phyloP scores from a whole-genome alignment of 2,888 invertebrate species.

The Macropis europaea region DNA sequence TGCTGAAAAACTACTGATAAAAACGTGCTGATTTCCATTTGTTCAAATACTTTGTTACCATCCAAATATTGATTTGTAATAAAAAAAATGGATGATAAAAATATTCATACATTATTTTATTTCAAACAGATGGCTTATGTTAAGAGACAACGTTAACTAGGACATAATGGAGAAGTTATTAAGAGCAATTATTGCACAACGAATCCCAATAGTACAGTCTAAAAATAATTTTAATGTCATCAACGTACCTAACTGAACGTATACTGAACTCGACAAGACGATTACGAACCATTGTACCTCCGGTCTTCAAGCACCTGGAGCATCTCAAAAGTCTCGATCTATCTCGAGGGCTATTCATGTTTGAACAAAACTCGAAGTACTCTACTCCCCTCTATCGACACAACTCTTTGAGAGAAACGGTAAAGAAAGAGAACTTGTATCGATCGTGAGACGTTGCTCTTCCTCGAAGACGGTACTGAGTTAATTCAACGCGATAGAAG shows the following conservation, averaged over 20 bases:
- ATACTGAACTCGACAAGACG: not conserved
- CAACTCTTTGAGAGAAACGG: slow-evolving; percentile 7
- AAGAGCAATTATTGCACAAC: too few species aligned
- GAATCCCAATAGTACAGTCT: too few species aligned
- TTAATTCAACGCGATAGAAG: slow-evolving; percentile 28
- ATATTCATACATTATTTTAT: too few species aligned
- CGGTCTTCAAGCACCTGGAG: not conserved
- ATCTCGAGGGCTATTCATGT: slow-evolving; percentile 13
- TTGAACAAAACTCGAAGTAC: slow-evolving; percentile 16
- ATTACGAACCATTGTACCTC: not conserved
- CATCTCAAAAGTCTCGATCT: slow-evolving; percentile 4
- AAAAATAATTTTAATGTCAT: too few species aligned
- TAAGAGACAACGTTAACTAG: too few species aligned
- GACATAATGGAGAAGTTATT: too few species aligned
- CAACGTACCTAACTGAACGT: not conserved
- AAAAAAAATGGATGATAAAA: too few species aligned
- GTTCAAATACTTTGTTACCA: too few species aligned
- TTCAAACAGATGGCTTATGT: too few species aligned
- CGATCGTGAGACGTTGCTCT: slow-evolving; percentile 15
- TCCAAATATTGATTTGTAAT: too few species aligned
- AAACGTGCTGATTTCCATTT: too few species aligned
- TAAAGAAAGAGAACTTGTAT: slow-evolving; percentile 11
- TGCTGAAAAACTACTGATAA: too few species aligned
- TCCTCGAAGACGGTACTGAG: not conserved
- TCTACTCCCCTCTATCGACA: not conserved